Evolutionary conservation across 2,888 invertebrate genomes (phyloP).

Genomic region (Dastarcus helophoroides): DNA sequence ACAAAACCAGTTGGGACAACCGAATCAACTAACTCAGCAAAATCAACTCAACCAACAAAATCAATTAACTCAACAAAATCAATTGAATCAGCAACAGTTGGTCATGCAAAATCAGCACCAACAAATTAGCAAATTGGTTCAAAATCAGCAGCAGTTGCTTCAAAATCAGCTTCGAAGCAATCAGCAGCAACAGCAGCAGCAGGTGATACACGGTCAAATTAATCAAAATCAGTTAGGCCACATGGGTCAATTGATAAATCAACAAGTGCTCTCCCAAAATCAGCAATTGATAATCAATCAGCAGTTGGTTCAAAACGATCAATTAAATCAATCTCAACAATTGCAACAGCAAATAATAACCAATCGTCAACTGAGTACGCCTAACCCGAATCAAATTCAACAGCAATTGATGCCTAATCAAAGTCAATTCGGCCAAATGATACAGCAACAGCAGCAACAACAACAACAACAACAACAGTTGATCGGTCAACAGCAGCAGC

Average conservation of each 20-base stretch:
- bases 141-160: conserved; percentile 10
- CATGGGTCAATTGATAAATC: conserved; percentile 2
- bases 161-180: conserved; percentile 13
- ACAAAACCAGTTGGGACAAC: conserved; percentile 33
- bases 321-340: conserved; percentile 4
- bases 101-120: conserved; percentile 15
- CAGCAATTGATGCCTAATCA: conserved; percentile 8
- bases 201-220: conserved; percentile 13
- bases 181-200: conserved; percentile 10
- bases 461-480: conserved; percentile 7
- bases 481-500: conserved; percentile 7
- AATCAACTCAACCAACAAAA: conserved; percentile 9
- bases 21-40: conserved; percentile 17
- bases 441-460: conserved; percentile 10
- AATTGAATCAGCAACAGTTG: conserved; percentile 15
- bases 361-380: too few species aligned
- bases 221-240: conserved; percentile 28
- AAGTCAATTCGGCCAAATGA: conserved; percentile 9
- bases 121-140: conserved; percentile 15
- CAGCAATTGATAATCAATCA: conserved; percentile 12
- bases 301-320: conserved; percentile 7
- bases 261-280: conserved; percentile 10
- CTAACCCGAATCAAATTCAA: conserved; percentile 3
- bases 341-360: conserved; percentile 7
- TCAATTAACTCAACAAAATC: conserved; percentile 14